Evolutionary conservation across 1,140 invertebrate genomes (phyloP), one percentile per base, ranked within the genome.

Genomic region (Heliothis virescens): DNA sequence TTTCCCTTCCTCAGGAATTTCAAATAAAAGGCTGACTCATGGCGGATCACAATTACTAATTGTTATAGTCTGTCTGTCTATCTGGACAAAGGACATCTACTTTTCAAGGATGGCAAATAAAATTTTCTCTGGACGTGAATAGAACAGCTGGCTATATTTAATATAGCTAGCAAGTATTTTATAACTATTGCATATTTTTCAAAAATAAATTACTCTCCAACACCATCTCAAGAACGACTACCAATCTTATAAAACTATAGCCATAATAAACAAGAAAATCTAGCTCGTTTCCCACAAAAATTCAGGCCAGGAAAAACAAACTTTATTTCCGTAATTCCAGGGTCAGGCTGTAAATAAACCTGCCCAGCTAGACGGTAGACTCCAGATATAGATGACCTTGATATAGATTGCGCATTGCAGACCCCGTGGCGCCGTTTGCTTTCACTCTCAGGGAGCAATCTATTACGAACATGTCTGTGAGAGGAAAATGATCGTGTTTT

Each of bases 361-460:
- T 18, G 41, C 41, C 13, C 48, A 48, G 41, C 41, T 48, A 18
- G 63, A 48, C 63, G 9, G n/a, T 55, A 73, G 69, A 72, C 52
- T 9, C 29, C 53, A 73, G 53, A 73, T 73, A 41, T 57, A 73
- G 53, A 15, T 16, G 71, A 41, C 71, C 53, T 73, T 55, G 71
- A 71, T 72, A 73, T 73, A 29, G 71, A 73, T 73, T 73, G 34
- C 29, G 52, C 47, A 26, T 3, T 16, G 57, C 73, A 76, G 73
- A 76, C 73, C 55, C 13, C 59, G 3, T 47, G 73, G 18, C 73
- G 73, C 18, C 57, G 21, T 9, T n/a, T 50, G 53, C 52, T 73
- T 73, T 57, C 69, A 73, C 69, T 73, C 69, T 73, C 69, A 7
- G 13, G 3, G 11, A 41, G 12, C 18, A 10, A 52, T 53, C 21